Evolutionary conservation across 2,113 vertebrate genomes (phyloP).

Genomic region (Litocranius walleri): DNA sequence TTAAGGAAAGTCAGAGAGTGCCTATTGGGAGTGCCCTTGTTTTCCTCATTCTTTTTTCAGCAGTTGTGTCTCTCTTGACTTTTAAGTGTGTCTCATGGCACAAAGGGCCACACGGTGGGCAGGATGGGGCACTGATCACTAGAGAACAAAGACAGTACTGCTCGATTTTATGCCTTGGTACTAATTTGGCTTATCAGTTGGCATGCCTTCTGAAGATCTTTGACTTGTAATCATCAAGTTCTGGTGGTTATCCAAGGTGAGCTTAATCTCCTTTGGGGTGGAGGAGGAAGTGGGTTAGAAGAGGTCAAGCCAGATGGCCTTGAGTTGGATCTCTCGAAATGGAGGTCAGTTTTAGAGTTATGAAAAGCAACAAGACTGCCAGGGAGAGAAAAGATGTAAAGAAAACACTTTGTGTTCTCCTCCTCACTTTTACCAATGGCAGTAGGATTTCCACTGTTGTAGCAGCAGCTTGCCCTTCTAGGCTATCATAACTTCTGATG

Average conservation of each 20-base stretch:
- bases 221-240: slow-evolving; percentile 36
- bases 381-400: neutral
- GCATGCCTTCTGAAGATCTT: slow-evolving; percentile 44
- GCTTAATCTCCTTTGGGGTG: neutral
- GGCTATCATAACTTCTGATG: neutral
- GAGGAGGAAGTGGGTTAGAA: neutral
- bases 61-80: slow-evolving; percentile 4
- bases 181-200: slow-evolving; percentile 60
- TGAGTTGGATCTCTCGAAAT: neutral
- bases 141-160: slow-evolving; percentile 3
- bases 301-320: neutral
- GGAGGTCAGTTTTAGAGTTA: neutral
- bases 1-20: slow-evolving; percentile 35
- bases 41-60: slow-evolving; percentile 12
- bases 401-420: neutral
- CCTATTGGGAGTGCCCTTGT: neutral
- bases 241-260: slow-evolving; percentile 25
- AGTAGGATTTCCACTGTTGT: neutral
- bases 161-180: slow-evolving; percentile 30
- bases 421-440: neutral
- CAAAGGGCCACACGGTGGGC: neutral
- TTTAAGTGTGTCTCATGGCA: slow-evolving; percentile 3
- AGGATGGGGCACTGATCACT: neutral
- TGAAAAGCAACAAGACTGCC: neutral
- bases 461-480: neutral